phyloP scores from a whole-genome alignment of 92 coral and sea anemone genomes.

The Porites divaricata region DNA sequence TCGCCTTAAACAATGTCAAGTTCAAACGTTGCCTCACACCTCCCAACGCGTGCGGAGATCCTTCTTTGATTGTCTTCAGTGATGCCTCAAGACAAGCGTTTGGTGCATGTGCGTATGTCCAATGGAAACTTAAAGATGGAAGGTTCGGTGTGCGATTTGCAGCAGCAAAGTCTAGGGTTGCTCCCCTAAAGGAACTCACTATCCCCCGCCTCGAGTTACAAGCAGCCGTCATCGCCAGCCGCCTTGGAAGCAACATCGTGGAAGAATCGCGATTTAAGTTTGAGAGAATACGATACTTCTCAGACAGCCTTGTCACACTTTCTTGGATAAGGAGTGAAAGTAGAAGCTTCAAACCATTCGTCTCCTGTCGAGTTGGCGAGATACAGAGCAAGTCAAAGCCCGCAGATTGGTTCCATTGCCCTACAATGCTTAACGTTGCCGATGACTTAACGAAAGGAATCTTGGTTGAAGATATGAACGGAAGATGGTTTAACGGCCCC shows the following conservation, averaged over 20 bases:
- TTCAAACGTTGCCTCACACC: slow-evolving; percentile 29
- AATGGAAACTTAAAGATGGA: slow-evolving; percentile 20
- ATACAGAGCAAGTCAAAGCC: neutral
- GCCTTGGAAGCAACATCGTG: neutral
- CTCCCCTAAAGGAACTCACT: slow-evolving; percentile 64
- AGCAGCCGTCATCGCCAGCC: slow-evolving; percentile 12
- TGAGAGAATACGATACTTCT: neutral
- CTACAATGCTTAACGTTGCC: slow-evolving; percentile 32
- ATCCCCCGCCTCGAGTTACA: slow-evolving; percentile 62
- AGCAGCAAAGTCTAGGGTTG: slow-evolving; percentile 62
- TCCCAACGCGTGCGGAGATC: neutral
- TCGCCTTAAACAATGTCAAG: slow-evolving; percentile 13
- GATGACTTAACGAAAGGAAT: slow-evolving; percentile 58
- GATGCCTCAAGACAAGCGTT: slow-evolving; percentile 55
- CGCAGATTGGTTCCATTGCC: slow-evolving; percentile 17
- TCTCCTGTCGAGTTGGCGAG: neutral
- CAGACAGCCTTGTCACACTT: neutral
- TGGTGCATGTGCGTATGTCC: slow-evolving; percentile 49
- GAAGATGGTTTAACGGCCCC: slow-evolving; percentile 12
- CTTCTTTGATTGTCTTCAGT: slow-evolving; percentile 11
- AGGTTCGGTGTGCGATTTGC: slow-evolving; percentile 32
- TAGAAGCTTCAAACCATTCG: neutral
- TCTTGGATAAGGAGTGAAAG: neutral
- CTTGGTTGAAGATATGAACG: slow-evolving; percentile 34
- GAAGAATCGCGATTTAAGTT: neutral